Conservation (phyloP, 2,888 invertebrate genomes). For the Hypsopygia costalis region DNA sequence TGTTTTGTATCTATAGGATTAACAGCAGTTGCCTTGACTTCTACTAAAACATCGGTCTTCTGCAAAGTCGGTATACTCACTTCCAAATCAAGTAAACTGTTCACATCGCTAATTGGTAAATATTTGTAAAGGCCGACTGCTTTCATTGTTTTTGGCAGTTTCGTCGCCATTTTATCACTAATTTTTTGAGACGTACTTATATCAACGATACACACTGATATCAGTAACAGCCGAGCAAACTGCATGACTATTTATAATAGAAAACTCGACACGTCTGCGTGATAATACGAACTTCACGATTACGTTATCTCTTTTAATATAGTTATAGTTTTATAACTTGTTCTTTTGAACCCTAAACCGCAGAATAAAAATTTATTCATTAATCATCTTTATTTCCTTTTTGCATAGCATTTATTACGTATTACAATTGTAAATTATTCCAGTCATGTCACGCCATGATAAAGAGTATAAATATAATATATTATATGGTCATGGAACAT, state of each 20-base stretch:
- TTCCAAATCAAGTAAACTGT: conserved; percentile 58
- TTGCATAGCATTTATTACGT: no score
- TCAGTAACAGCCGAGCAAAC: background rate
- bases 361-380: no score
- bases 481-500: no score
- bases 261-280: background rate
- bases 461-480: no score
- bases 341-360: no score
- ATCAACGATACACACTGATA: conserved; percentile 1
- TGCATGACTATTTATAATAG: background rate
- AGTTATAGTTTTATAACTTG: no score
- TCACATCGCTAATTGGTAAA: conserved; percentile 53
- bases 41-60: conserved; percentile 51
- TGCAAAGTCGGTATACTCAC: conserved; percentile 45
- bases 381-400: no score
- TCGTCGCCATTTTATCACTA: conserved; percentile 19
- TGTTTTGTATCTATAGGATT: conserved; percentile 66
- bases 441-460: no score
- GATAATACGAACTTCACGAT: no score
- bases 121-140: conserved; percentile 68
- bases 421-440: no score
- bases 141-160: conserved; percentile 59
- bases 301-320: no score
- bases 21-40: conserved; percentile 63
- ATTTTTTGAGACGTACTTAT: conserved; percentile 4